These are phyloP conservation scores for Microtus montanus DNA, from an alignment of 2,113 vertebrate species.

Conservation along the genomic window DNA sequence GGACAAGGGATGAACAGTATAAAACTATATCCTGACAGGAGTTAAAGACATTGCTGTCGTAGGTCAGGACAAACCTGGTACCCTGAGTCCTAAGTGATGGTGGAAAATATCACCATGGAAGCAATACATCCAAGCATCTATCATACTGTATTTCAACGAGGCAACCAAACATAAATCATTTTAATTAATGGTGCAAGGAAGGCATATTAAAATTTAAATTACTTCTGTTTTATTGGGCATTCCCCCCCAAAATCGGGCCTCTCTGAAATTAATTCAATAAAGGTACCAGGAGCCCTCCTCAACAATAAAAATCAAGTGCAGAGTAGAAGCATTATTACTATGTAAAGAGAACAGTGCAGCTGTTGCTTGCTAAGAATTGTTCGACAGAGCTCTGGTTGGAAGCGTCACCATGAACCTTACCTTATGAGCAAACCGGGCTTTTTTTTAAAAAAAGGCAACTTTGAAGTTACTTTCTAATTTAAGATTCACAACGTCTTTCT, in stretches of 20 bases:
- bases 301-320: slow-evolving; percentile 65
- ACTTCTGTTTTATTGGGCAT: slow-evolving; percentile 67
- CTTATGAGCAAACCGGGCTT: slow-evolving; percentile 63
- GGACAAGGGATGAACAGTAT: background rate
- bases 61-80: background rate
- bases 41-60: background rate
- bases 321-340: slow-evolving; percentile 51
- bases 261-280: slow-evolving; percentile 59
- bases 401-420: background rate
- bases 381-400: slow-evolving; percentile 36
- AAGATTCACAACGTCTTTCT: slow-evolving; percentile 51
- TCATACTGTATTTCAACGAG: slow-evolving; percentile 61
- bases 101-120: slow-evolving; percentile 49
- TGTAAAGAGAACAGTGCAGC: slow-evolving; percentile 68
- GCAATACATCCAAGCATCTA: slow-evolving; percentile 45
- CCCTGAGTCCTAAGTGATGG: background rate
- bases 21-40: background rate
- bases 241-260: slow-evolving; percentile 48
- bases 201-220: slow-evolving; percentile 70
- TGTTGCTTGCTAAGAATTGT: slow-evolving; percentile 65
- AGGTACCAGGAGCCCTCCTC: slow-evolving; percentile 46
- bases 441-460: slow-evolving; percentile 40
- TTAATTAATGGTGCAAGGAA: slow-evolving; percentile 61
- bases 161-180: slow-evolving; percentile 73
- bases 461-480: slow-evolving; percentile 47